Evolutionary conservation across 2,888 invertebrate genomes (phyloP).

Genomic region (Temnothorax rugatulus): DNA sequence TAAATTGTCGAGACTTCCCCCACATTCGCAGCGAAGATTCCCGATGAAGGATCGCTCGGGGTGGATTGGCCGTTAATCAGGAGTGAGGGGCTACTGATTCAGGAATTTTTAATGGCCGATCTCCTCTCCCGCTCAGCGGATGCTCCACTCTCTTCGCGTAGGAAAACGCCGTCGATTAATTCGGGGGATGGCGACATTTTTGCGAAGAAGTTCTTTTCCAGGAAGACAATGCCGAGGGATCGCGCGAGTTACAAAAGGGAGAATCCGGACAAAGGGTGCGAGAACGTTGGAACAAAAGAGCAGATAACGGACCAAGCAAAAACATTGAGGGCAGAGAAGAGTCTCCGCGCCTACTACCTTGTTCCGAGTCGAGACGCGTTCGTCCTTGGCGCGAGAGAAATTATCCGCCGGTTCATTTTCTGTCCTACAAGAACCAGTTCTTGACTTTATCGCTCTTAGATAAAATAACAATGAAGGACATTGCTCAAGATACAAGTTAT

Average conservation of each 20-base stretch:
- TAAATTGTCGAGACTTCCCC: constrained; percentile 68
- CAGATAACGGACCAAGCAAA: constrained; percentile 83
- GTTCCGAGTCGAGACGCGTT: constrained; percentile 56
- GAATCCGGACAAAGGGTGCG: constrained; percentile 80
- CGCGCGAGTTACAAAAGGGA: constrained; percentile 77
- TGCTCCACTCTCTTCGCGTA: constrained; percentile 39
- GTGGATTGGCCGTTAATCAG: constrained; percentile 78
- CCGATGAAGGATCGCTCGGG: constrained; percentile 65
- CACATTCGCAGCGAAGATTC: constrained; percentile 37
- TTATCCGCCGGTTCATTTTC: constrained; percentile 59
- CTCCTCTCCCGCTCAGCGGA: constrained; percentile 25
- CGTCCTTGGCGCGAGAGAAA: constrained; percentile 68
- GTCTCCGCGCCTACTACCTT: constrained; percentile 44
- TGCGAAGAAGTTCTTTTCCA: constrained; percentile 68
- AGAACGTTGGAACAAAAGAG: constrained; percentile 82
- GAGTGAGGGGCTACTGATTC: constrained; percentile 74
- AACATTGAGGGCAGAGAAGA: constrained; percentile 73
- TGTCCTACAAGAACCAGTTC: background rate
- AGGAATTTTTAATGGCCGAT: constrained; percentile 80
- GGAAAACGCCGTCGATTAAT: constrained; percentile 78
- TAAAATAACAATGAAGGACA: background rate
- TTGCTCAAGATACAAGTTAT: background rate
- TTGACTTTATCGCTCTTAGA: constrained; percentile 1
- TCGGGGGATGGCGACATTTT: constrained; percentile 74
- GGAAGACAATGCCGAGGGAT: constrained; percentile 73